Percentiles rank a stretch among this genome's conserved stretches.
Evolutionary conservation across 2,888 invertebrate species (phyloP).

Genomic region (Sericinus montela): DNA sequence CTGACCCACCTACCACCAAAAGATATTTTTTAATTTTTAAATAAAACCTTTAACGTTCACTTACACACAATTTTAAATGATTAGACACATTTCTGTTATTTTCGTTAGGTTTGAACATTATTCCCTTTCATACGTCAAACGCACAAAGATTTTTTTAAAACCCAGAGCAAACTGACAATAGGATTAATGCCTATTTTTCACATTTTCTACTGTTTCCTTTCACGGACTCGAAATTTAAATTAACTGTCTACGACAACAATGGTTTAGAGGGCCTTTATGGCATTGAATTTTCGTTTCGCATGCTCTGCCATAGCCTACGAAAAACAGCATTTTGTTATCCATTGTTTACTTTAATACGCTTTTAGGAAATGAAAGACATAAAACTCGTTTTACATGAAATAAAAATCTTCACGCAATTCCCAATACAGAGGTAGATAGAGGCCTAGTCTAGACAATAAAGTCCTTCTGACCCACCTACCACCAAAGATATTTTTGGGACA

Average conservation of each 20-base stretch:
- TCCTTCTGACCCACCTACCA: too few relatives aligned
- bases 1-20: too few relatives aligned
- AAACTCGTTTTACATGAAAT: background rate
- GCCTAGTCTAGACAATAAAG: too few relatives aligned
- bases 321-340: constrained; percentile 7
- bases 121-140: background rate
- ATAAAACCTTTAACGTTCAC: too few relatives aligned
- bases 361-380: constrained; percentile 5
- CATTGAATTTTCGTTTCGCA: constrained; percentile 17
- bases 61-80: too few relatives aligned
- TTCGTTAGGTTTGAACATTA: background rate
- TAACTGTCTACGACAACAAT: constrained; percentile 77
- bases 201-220: constrained; percentile 76
- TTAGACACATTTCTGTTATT: too few relatives aligned
- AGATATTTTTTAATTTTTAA: too few relatives aligned
- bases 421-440: too few relatives aligned
- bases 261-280: constrained; percentile 25
- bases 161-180: constrained; percentile 66
- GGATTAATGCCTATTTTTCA: constrained; percentile 56
- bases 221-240: constrained; percentile 75
- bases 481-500: too few relatives aligned
- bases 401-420: too few relatives aligned
- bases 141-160: background rate
- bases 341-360: constrained; percentile 11
- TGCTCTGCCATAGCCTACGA: constrained; percentile 5